phyloP scores from a whole-genome alignment of 2,888 invertebrate genomes.

The Lissocephala sabroskyi region DNA sequence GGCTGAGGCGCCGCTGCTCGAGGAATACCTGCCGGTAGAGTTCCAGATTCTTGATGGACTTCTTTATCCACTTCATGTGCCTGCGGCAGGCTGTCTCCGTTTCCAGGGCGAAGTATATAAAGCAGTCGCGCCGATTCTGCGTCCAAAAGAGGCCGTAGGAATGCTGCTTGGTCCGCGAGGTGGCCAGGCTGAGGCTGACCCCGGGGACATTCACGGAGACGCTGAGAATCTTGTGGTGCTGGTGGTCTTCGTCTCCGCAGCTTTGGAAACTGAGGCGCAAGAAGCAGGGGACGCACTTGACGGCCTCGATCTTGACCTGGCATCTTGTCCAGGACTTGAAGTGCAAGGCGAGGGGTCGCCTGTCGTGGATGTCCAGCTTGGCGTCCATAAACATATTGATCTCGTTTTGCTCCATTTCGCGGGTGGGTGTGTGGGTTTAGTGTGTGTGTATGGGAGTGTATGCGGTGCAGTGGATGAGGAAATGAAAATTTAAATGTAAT shows the following conservation, averaged over 20 bases:
- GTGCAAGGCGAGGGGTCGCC: slow-evolving; percentile 65
- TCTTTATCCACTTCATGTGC: slow-evolving; percentile 72
- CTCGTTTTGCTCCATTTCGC: slow-evolving; percentile 69
- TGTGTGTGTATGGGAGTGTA: slow-evolving; percentile 6
- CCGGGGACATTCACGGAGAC: slow-evolving; percentile 72
- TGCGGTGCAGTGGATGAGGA: slow-evolving; percentile 32
- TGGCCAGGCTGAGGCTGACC: slow-evolving; percentile 67
- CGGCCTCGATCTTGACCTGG: slow-evolving; percentile 71
- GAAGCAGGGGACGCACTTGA: slow-evolving; percentile 72
- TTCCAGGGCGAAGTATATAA: slow-evolving; percentile 71
- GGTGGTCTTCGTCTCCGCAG: slow-evolving; percentile 4
- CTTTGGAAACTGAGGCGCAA: slow-evolving; percentile 67
- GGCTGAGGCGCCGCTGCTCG: slow-evolving; percentile 66
- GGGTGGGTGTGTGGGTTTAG: slow-evolving; percentile 1
- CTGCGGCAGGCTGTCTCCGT: slow-evolving; percentile 66
- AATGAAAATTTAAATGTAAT: slow-evolving; percentile 22
- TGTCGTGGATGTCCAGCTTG: slow-evolving; percentile 70
- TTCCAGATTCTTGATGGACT: slow-evolving; percentile 71
- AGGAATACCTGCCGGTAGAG: slow-evolving; percentile 69
- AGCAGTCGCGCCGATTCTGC: slow-evolving; percentile 71
- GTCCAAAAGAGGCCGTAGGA: slow-evolving; percentile 72
- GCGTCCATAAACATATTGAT: slow-evolving; percentile 71
- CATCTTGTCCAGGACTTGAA: slow-evolving; percentile 70
- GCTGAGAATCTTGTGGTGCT: slow-evolving; percentile 31
- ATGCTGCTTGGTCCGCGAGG: slow-evolving; percentile 69